Evolutionary conservation across 2,113 vertebrate species (phyloP), one percentile per base, ranked within the genome.

Genomic region (Microcebus griseorufus): DNA sequence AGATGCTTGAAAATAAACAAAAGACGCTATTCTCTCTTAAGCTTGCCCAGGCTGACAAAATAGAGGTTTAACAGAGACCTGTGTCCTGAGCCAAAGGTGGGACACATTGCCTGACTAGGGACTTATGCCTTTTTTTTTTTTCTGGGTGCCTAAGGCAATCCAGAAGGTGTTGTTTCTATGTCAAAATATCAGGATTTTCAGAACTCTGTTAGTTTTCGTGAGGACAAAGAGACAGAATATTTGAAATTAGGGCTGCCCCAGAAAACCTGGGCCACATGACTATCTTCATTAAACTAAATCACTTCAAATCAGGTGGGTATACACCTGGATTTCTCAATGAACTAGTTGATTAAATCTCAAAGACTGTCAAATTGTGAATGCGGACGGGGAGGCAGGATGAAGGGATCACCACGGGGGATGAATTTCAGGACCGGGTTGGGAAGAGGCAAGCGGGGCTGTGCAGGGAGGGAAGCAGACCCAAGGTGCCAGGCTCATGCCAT

Each of bases 321-420:
- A 97, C 96, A 98, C 97, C 97, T 98, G 97, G 93, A 96, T 96
- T 96, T 70, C 93, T 98, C 97, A 98, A 98, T 98, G 97, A 98
- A 97, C 96, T 97, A 97, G 86, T 88, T 97, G 97, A 97, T 98
- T 97, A 97, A 97, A 97, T 97, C 96, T 93, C 92, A 92, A 94
- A 75, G 75, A 93, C 70, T 94, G 79, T 88, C 89, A 93, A 90
- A 79, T 73, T 94, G 45, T 97, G 97, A 97, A 97, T 96, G 94
- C 94, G 42, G 75, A 53, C 67, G 53, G 60, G 83, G 83, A 93
- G 96, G 83, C 0, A 5, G 93, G 93, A 79, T 37, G n/a, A 76
- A 51, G 73, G 32, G 13, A 72, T 51, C 70, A 80, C 22, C 87
- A 79, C 27, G 42, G 78, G 65, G 53, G n/a, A 70, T 51, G 76